phyloP scores from a whole-genome alignment of 2,888 invertebrate species.

The Liodrosophila aerea region DNA sequence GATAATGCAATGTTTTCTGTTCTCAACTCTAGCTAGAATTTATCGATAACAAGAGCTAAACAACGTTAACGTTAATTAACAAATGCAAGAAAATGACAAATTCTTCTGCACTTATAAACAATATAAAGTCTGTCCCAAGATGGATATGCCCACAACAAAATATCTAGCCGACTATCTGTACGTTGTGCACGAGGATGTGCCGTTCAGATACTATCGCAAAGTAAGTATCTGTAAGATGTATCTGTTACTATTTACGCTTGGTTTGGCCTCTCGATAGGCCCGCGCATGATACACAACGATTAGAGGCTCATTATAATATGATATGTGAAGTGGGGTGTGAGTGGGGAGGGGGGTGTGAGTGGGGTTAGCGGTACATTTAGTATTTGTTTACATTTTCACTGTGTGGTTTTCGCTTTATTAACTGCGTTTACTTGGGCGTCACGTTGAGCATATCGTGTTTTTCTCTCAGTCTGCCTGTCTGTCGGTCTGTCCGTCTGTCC shows the following conservation, averaged over 20 bases:
- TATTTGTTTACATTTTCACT: conserved; percentile 68
- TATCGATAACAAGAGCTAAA: conserved; percentile 12
- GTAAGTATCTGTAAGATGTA: conserved; percentile 73
- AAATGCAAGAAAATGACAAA: conserved; percentile 83
- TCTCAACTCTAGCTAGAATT: background rate
- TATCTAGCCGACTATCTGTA: conserved; percentile 83
- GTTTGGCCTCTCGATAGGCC: no score
- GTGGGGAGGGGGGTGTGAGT: no score
- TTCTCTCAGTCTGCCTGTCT: conserved; percentile 4
- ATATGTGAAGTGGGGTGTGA: no score
- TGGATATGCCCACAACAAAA: conserved; percentile 82
- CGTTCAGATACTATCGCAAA: conserved; percentile 82
- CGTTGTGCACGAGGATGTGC: conserved; percentile 82
- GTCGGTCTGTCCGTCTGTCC: conserved; percentile 20
- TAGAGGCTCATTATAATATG: conserved; percentile 21
- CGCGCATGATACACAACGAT: conserved; percentile 54
- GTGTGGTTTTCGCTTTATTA: conserved; percentile 66
- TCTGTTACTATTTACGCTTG: no score
- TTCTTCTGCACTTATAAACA: conserved; percentile 80
- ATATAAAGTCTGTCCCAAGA: conserved; percentile 81
- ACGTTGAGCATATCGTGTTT: conserved; percentile 27
- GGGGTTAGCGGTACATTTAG: conserved; percentile 28
- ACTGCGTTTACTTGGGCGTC: conserved; percentile 66
- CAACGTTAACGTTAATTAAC: conserved; percentile 36
- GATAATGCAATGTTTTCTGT: no score